Evolutionary conservation across 2,797 vertebrate species (phyloP), one percentile per base, ranked within the genome.

Genomic region (Sebastes nivosus): DNA sequence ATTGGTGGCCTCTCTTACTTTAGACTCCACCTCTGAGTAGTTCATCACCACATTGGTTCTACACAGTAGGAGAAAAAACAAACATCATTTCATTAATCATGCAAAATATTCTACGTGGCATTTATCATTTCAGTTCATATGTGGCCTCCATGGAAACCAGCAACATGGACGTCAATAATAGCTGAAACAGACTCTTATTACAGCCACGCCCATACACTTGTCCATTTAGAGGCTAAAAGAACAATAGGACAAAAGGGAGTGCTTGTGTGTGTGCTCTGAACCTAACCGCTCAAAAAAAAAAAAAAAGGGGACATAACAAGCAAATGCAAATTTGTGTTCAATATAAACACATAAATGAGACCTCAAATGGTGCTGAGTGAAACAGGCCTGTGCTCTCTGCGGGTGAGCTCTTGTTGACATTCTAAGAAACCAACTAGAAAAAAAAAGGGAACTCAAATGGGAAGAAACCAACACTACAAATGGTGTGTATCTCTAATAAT

Each of bases 41-140:
- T 99, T 99, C 98, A 99, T 99, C 94, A 99, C 98, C 92, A 99
- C 98, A 86, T 99, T 99, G 96, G 98, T 99, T 94, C 98, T 99
- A 93, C 82, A 94, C 83, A 93, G 86, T 67, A n/a, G 13, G 25
- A 72, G 8, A 72, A 81, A 54, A 25, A 38, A 24, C 27, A 77
- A 67, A 72, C 18, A 83, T 18, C 1, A 34, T 2, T 66, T 59
- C 1, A 36, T 5, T 57, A 29, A 79, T 29, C 52, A 32, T 34
- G 34, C 46, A 0, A 22, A 64, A 7, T 30, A 38, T 55, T 50
- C 10, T 57, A 38, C 1, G 20, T 34, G 2, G 2, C 7, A 52
- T 36, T 60, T 67, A 7, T 8, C 24, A 61, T 80, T 67, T 75
- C 3, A 18, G 18, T 63, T 75, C 3, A 58, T 67, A 73, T 60